phyloP scores from a whole-genome alignment of 1,140 invertebrate species.

The Drosophila navojoa region DNA sequence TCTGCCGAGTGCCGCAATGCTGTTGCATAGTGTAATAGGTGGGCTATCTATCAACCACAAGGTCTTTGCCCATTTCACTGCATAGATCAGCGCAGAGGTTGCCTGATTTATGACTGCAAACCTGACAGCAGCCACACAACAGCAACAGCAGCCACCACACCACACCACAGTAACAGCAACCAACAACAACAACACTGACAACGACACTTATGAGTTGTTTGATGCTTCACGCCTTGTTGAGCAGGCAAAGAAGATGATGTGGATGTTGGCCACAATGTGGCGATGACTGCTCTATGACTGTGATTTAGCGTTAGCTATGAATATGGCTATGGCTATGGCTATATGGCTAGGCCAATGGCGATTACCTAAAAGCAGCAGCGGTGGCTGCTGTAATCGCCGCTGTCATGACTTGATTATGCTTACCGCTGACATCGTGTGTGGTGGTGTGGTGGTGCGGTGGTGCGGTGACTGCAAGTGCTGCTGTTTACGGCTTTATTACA shows the following conservation, averaged over 20 bases:
- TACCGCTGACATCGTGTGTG: slow-evolving; percentile 33
- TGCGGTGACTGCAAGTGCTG: slow-evolving; percentile 2
- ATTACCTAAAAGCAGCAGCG: slow-evolving; percentile 70
- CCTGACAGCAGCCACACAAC: slow-evolving; percentile 10
- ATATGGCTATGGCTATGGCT: slow-evolving; percentile 19
- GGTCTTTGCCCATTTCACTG: slow-evolving; percentile 11
- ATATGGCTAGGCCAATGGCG: slow-evolving; percentile 20
- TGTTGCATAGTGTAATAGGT: not conserved
- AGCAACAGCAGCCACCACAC: slow-evolving; percentile 28
- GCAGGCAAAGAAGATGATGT: slow-evolving; percentile 51
- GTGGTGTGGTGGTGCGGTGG: slow-evolving; percentile 9
- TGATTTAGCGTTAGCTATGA: slow-evolving; percentile 2
- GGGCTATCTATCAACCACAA: slow-evolving; percentile 24
- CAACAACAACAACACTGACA: slow-evolving; percentile 44
- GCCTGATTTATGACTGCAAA: slow-evolving; percentile 26
- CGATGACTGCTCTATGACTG: slow-evolving; percentile 15
- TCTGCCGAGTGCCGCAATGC: not conserved
- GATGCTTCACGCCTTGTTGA: slow-evolving; percentile 79
- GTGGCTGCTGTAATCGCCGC: slow-evolving; percentile 64
- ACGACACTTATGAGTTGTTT: slow-evolving; percentile 49
- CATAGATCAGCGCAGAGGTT: slow-evolving; percentile 17
- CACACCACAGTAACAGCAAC: slow-evolving; percentile 22
- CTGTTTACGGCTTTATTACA: slow-evolving; percentile 47
- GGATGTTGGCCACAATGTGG: slow-evolving; percentile 37
- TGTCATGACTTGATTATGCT: slow-evolving; percentile 40